These are phyloP conservation scores for Drosophila melanosoma DNA, from an alignment of 2,888 invertebrate genomes.

Conservation along the genomic window DNA sequence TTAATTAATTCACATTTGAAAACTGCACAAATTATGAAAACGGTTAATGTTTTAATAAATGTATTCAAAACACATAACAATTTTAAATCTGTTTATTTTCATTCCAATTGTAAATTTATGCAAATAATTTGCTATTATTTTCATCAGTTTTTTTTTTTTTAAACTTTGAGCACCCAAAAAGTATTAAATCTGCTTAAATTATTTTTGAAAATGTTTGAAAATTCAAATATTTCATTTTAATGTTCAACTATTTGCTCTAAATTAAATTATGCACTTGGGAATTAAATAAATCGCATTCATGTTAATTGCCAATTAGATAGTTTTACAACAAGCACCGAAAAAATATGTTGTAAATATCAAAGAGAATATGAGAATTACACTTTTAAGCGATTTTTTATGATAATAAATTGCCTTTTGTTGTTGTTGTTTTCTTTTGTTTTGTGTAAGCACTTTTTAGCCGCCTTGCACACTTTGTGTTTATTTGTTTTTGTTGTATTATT, in stretches of 20 bases:
- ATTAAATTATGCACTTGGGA: not conserved
- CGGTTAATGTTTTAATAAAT: not conserved
- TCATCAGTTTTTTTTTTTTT: not conserved
- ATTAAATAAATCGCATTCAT: constrained; percentile 7
- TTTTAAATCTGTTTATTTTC: not conserved
- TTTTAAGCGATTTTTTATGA: constrained; percentile 24
- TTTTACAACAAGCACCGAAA: not conserved
- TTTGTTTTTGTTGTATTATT: constrained; percentile 23
- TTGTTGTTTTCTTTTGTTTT: constrained; percentile 20
- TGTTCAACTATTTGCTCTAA: not conserved
- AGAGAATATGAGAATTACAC: constrained; percentile 10
- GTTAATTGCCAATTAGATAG: not conserved
- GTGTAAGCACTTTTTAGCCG: constrained; percentile 48
- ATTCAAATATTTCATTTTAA: not conserved
- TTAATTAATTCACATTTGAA: not conserved
- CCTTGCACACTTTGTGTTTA: constrained; percentile 38
- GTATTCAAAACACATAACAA: not conserved
- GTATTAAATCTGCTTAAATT: not conserved
- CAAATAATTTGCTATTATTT: not conserved
- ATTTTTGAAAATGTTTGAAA: not conserved
- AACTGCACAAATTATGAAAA: not conserved
- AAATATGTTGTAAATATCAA: not conserved
- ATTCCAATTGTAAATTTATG: not conserved
- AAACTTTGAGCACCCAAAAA: not conserved
- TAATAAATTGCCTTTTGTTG: constrained; percentile 50